Evolutionary conservation across 2,888 invertebrate genomes (phyloP).

Genomic region (Teinopalpus imperialis): DNA sequence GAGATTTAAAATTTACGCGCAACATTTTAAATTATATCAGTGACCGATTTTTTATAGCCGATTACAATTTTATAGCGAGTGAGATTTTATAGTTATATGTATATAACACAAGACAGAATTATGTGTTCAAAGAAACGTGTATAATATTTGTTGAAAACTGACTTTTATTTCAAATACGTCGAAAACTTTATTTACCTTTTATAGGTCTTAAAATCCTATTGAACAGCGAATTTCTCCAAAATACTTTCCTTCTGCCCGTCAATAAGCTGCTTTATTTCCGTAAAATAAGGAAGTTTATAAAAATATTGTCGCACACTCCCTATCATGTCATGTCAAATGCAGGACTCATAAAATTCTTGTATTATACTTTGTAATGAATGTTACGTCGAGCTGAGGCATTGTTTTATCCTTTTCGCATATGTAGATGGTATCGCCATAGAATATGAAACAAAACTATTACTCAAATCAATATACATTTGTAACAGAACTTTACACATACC

Average conservation of each 20-base stretch:
- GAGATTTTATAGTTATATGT: conserved; percentile 15
- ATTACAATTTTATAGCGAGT: conserved; percentile 40
- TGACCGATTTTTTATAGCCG: conserved; percentile 54
- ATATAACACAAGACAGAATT: too few species aligned
- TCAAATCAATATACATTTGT: too few species aligned
- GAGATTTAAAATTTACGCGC: conserved; percentile 41
- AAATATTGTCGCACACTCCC: conserved; percentile 10
- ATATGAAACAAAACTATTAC: too few species aligned
- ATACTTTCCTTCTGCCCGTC: not conserved
- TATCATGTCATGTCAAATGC: conserved; percentile 10
- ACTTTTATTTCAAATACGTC: not conserved
- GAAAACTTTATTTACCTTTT: conserved; percentile 3
- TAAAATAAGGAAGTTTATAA: conserved; percentile 7
- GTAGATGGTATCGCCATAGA: not conserved
- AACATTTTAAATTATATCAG: conserved; percentile 50
- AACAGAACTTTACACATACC: too few species aligned
- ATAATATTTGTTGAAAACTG: not conserved
- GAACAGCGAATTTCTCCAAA: conserved; percentile 1
- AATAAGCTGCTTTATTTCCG: conserved; percentile 4
- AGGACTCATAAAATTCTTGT: conserved; percentile 14
- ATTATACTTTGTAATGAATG: conserved; percentile 21
- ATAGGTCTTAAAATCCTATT: not conserved
- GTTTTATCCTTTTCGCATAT: conserved; percentile 17
- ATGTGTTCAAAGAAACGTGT: too few species aligned
- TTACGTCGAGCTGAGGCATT: conserved; percentile 12